phyloP scores from a whole-genome alignment of 2,113 vertebrate species.

The Dicaeum eximium region DNA sequence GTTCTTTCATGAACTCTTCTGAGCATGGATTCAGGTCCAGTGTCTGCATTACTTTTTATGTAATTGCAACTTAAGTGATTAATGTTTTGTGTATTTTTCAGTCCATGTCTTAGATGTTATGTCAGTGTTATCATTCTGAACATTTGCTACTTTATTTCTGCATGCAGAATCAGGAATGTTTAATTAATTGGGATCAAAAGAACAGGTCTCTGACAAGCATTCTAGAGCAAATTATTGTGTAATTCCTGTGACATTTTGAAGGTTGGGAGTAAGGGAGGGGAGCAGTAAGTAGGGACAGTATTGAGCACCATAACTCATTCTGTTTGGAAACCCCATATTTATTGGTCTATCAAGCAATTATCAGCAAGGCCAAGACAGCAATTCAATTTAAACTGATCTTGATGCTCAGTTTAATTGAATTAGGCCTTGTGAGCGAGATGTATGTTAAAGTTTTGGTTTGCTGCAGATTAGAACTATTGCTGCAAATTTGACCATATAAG shows the following conservation, averaged over 20 bases:
- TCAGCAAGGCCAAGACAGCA: background rate
- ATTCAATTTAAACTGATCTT: background rate
- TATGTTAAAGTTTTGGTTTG: background rate
- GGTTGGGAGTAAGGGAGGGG: background rate
- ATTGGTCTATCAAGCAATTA: background rate
- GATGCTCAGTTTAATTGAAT: slow-evolving; percentile 22
- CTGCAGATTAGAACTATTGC: background rate
- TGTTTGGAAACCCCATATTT: background rate
- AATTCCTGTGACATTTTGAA: background rate
- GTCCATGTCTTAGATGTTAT: background rate
- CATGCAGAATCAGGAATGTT: background rate
- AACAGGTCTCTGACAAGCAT: background rate
- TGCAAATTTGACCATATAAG: background rate
- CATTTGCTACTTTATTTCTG: background rate
- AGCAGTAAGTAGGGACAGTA: background rate
- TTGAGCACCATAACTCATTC: background rate
- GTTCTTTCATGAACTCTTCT: background rate
- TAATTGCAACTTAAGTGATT: background rate
- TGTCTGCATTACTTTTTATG: background rate
- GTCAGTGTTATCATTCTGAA: background rate
- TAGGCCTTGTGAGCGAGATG: background rate
- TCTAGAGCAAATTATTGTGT: background rate
- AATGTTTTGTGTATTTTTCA: background rate
- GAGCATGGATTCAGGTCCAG: background rate
- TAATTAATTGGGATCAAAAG: background rate